Base-by-base conservation (phyloP, 2,113 vertebrate genomes). In the Caranx melampygus region DNA sequence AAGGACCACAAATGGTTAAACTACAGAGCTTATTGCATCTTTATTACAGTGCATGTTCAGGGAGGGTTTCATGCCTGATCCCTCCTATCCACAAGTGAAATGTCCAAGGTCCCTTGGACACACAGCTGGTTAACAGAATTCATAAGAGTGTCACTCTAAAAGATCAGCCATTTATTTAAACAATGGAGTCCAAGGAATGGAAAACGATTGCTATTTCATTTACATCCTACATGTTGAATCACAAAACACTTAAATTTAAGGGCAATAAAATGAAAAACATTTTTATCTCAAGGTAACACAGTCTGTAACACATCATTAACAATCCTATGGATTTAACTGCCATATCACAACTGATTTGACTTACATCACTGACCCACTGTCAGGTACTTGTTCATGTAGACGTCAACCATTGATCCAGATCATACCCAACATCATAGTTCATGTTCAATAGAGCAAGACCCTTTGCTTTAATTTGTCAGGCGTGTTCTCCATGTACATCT, bases 351-450 rank as follows among this genome's bases (percentile, higher is more conserved):
- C 57, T n/a, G 5, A 61, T 31, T 66, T 31, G 35, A 26, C 35
- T 57, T 34, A 70, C 1, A 63, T 72, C 2, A 12, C 45, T 2
- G 77, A 62, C 20, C 82, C 84, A 82, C 92, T 93, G 5, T 94
- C 92, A 4, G 95, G 67, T 95, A 96, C 0, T 94, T 92, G 87
- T 96, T 95, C 70, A 97, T 93, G 61, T 97, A 99, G 5, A 94
- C 91, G 60, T 99, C 97, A 40, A 97, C 97, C 95, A 98, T 95
- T 62, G 95, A 88, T 99, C 97, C 66, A 98, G 90, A 81, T 99
- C 96, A 35, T 95, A 95, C 73, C 92, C 95, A 64, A 95, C 93
- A 55, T 97, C 95, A 75, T 94, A 93, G 90, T 97, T 98, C 57
- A 98, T 94, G 83, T 96, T 96, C 44, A 99, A 86, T 78, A 99